Conservation (phyloP, 2,797 vertebrate genomes). For the Intellagama lesueurii region DNA sequence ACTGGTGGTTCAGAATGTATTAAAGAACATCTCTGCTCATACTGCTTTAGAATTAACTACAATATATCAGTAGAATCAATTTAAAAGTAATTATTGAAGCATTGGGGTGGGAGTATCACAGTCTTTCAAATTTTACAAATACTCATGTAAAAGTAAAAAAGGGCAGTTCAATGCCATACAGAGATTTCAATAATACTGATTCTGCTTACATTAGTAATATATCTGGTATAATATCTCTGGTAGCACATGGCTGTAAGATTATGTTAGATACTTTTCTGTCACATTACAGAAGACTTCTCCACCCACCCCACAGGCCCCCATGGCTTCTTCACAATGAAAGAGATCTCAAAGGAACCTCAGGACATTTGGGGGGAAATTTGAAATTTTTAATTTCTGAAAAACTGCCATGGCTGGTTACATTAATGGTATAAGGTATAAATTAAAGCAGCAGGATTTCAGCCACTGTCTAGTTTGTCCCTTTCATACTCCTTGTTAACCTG, state of each 20-base stretch:
- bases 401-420: too few relatives aligned
- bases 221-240: neutral
- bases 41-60: constrained; percentile 12
- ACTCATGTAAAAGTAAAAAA: neutral
- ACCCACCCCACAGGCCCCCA: too few relatives aligned
- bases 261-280: neutral
- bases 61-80: constrained; percentile 31
- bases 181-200: neutral
- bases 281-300: too few relatives aligned
- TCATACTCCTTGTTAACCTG: neutral
- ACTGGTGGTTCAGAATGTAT: constrained; percentile 51
- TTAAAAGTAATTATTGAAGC: neutral
- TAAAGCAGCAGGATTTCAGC: too few relatives aligned
- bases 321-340: too few relatives aligned
- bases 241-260: neutral
- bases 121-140: neutral
- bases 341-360: too few relatives aligned
- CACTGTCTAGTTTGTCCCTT: neutral
- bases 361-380: too few relatives aligned
- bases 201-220: neutral
- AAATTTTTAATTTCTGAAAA: too few relatives aligned
- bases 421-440: too few relatives aligned
- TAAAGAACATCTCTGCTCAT: constrained; percentile 38
- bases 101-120: constrained; percentile 1
- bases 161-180: neutral